A percentile compares a stretch with the other conserved stretches of the same genome.
Evolutionary conservation across 2,888 invertebrate species (phyloP).

Genomic region (Didymodactylos carnosus): DNA sequence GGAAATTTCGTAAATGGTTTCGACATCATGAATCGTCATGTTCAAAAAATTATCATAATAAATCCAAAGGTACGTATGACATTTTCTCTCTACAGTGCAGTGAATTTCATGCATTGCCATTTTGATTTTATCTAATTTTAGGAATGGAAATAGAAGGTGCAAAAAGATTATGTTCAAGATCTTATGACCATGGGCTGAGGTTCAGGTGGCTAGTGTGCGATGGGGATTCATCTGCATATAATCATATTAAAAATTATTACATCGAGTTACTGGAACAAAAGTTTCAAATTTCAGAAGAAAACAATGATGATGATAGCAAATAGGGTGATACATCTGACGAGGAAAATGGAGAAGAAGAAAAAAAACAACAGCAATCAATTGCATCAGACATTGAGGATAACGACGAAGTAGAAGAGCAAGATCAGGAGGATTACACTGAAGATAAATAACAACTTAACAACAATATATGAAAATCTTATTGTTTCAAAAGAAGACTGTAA

Average conservation of each 20-base stretch:
- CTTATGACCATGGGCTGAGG: not conserved
- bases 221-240: no score
- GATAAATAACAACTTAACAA: not conserved
- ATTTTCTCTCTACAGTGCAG: no score
- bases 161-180: not conserved
- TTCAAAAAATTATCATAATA: not conserved
- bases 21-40: not conserved
- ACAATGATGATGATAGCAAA: no score
- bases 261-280: not conserved
- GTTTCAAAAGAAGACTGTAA: not conserved
- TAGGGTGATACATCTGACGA: no score
- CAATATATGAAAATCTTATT: not conserved
- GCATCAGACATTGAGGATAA: no score
- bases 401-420: no score
- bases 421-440: not conserved
- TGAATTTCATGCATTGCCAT: no score
- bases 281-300: no score
- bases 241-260: not conserved
- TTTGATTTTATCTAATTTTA: no score
- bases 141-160: not conserved
- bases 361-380: no score
- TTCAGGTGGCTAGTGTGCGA: no score
- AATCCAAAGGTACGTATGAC: not conserved
- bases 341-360: no score
- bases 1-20: not conserved